These are phyloP conservation scores for Pristis pectinata DNA, from an alignment of 2,797 vertebrate species.

Conservation along the genomic window DNA sequence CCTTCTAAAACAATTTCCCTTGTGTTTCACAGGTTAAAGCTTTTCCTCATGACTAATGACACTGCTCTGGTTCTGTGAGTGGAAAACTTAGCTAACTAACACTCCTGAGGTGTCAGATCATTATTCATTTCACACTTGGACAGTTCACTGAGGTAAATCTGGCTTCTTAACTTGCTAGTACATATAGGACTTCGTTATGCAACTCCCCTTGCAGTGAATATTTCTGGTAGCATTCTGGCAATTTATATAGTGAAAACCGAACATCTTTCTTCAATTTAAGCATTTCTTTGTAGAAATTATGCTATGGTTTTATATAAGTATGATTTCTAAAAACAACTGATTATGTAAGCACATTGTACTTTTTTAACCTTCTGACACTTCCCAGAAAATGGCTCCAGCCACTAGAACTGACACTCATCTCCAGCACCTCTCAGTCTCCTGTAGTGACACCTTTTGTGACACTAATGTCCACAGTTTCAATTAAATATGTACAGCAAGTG, in stretches of 20 bases:
- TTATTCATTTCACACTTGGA: slow-evolving; percentile 38
- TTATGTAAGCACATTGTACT: neutral
- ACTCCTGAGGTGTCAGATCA: slow-evolving; percentile 26
- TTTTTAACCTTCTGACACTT: neutral
- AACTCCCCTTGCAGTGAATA: neutral
- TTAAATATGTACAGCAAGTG: slow-evolving; percentile 5
- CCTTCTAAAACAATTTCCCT: neutral
- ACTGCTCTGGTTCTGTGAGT: neutral
- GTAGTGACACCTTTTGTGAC: neutral
- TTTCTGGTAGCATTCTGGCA: neutral
- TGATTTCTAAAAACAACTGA: neutral
- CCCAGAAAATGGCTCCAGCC: neutral
- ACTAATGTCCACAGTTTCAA: neutral
- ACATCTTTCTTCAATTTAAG: neutral
- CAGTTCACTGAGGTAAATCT: slow-evolving; percentile 13
- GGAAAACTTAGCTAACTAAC: slow-evolving; percentile 34
- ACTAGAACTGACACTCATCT: slow-evolving; percentile 10
- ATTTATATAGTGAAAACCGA: neutral
- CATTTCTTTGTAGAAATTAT: neutral
- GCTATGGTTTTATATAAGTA: neutral
- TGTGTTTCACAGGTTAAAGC: slow-evolving; percentile 20
- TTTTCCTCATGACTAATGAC: slow-evolving; percentile 32
- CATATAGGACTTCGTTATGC: neutral
- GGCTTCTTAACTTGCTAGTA: neutral
- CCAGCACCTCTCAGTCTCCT: neutral